These are phyloP conservation scores for Calosoma granatense DNA, from an alignment of 1,140 invertebrate species.

Conservation along the genomic window DNA sequence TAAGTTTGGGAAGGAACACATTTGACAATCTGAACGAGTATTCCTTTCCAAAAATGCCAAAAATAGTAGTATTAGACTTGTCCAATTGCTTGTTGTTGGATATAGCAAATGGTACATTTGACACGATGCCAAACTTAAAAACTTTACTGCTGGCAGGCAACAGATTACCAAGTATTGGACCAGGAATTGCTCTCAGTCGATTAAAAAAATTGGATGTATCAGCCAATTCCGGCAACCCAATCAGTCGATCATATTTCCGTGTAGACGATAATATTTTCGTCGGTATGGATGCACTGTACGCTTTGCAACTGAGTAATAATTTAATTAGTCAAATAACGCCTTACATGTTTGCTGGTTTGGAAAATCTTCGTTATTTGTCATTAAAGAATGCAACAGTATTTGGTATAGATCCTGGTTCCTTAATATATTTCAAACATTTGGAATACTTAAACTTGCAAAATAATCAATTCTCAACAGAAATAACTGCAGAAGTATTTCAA, in stretches of 20 bases:
- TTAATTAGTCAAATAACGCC: slow-evolving; percentile 36
- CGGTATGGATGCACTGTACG: slow-evolving; percentile 22
- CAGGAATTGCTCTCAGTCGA: slow-evolving; percentile 35
- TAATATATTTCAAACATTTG: slow-evolving; percentile 34
- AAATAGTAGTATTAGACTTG: slow-evolving; percentile 39
- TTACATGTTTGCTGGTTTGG: slow-evolving; percentile 37
- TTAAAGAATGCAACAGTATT: slow-evolving; percentile 41
- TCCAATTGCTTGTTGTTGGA: slow-evolving; percentile 32
- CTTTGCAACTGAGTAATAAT: slow-evolving; percentile 35
- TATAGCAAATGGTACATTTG: slow-evolving; percentile 30
- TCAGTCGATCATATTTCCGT: slow-evolving; percentile 35
- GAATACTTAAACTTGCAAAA: slow-evolving; percentile 41
- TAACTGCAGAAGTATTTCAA: slow-evolving; percentile 34
- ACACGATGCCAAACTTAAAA: slow-evolving; percentile 36
- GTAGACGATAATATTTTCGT: slow-evolving; percentile 26
- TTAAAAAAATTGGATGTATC: slow-evolving; percentile 39
- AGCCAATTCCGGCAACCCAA: slow-evolving; percentile 33
- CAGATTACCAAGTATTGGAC: slow-evolving; percentile 36
- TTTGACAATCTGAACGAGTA: slow-evolving; percentile 39
- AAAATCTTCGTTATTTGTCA: slow-evolving; percentile 36
- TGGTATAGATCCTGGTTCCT: slow-evolving; percentile 35
- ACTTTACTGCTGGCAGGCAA: slow-evolving; percentile 38
- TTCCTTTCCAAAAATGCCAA: slow-evolving; percentile 40
- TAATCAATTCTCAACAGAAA: slow-evolving; percentile 36
- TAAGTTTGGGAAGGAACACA: slow-evolving; percentile 41